These are phyloP conservation scores for Catharus fuscescens DNA, from an alignment of 2,113 vertebrate species.

Conservation along the genomic window DNA sequence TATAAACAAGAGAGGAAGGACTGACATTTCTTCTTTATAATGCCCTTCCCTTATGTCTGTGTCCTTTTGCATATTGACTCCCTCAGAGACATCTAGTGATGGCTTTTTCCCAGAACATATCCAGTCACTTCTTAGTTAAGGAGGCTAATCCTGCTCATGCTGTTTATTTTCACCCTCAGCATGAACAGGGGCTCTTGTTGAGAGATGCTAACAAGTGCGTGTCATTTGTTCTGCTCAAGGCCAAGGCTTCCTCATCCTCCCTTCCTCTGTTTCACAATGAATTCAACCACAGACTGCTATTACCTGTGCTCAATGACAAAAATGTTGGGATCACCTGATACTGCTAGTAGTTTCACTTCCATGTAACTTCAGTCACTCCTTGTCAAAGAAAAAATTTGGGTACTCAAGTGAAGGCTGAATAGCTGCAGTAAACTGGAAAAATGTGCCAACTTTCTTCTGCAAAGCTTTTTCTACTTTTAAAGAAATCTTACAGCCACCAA, in stretches of 20 bases:
- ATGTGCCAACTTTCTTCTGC: neutral
- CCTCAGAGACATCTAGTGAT: neutral
- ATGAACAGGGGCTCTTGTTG: rapidly evolving
- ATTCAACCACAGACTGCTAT: neutral
- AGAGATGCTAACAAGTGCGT: neutral
- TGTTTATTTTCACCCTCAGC: neutral
- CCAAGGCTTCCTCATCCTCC: neutral
- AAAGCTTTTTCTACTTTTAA: neutral
- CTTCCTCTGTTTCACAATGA: neutral
- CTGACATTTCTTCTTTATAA: neutral
- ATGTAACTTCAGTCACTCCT: neutral
- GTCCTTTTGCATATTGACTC: neutral
- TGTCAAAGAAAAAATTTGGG: neutral
- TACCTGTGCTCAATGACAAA: neutral
- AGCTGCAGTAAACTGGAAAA: neutral
- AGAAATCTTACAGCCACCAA: neutral
- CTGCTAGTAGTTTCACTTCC: neutral
- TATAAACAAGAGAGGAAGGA: neutral
- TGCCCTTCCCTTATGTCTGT: neutral
- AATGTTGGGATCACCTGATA: neutral
- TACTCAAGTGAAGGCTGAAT: neutral
- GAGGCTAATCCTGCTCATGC: neutral
- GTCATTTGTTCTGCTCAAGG: neutral
- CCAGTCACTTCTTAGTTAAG: neutral
- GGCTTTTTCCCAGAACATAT: neutral